Base-by-base conservation (phyloP, 2,888 invertebrate genomes). In the Aporophyla nigra region DNA sequence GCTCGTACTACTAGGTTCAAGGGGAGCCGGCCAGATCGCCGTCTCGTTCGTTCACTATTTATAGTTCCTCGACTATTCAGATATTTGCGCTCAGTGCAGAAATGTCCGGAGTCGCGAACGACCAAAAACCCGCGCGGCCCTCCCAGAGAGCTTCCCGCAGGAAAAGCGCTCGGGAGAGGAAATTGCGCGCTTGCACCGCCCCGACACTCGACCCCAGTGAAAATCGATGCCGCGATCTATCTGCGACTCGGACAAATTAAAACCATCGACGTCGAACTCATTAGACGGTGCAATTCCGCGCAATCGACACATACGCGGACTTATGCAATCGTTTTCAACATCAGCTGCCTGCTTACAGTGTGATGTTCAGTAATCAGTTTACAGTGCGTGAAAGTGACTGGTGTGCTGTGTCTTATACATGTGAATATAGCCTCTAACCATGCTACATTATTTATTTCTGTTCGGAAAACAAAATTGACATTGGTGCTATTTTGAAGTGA, bases 381-480 rank as follows among this genome's bases (percentile, higher is more conserved):
- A 92, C 92, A 92, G 92, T 93, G 93, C 85, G 90, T 88, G 90
- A 90, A 91, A 90, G 93, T 93, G 92, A 91, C 88, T 86, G 90
- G 90, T 89, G 90, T 90, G 85, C 80, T 88, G 88, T 76, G 82
- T 78, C 74, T 80, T 58, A 43, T 73, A 63, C 67, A 49, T 73
- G 74, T 77, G 71, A 77, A 76, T 63, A 67, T 66, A 80, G 49
- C 68, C 66, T 74, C 74, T 76, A 78, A 85, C 81, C 79, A 76
- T 84, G 84, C 89, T 84, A 86, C 85, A 77, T 88, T 87, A 90
- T 89, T 90, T 92, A 91, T 91, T 91, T 92, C 88, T 87, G 88
- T 90, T 92, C 91, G 91, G 92, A 95, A 94, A 96, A 96, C 96
- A 96, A 96, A 95, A 93, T 93, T 96, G 96, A 96, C 96, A 96